Base-by-base conservation (phyloP, 2,113 vertebrate species). In the Takifugu bimaculatus region DNA sequence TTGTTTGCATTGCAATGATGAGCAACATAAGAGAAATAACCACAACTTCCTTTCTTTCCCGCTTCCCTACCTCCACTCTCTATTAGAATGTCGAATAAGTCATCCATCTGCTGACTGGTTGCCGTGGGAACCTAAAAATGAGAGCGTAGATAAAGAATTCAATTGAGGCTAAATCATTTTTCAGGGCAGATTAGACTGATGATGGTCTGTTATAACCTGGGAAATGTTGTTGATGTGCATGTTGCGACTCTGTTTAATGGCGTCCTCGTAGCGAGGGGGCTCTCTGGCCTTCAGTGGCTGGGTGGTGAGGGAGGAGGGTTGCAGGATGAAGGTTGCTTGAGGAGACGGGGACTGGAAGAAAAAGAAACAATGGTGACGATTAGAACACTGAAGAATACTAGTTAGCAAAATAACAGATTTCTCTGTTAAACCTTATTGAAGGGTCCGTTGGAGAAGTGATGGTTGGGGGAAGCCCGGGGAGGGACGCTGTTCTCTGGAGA, bases 21-120 rank as follows among this genome's bases (percentile, higher is more conserved):
- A 48, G 14, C 2, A n/a, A 5, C 5, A 15, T 48, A 1, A 15
- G 2, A n/a, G 11, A 4, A 15, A 47, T 12, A 25, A 51, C 48
- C n/a, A 51, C 13, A 29, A 15, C 15, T 47, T 47, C 4, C 14
- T 12, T 13, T 53, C 50, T 26, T 11, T 13, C 26, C 6, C 10
- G 32, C 20, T 45, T 57, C 61, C 72, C 84, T 63, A 99, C 97
- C 97, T 93, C 97, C 97, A 0, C 95, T 99, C 81, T 98, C 93
- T 81, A 99, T 98, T 65, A 99, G 96, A 74, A 99, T 97, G 78
- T 98, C 97, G 51, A 99, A 99, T 75, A 99, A 91, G 80, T 99
- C 97, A 14, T 98, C 97, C 97, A 99, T 99, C 82, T 99, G 96
- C 87, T 99, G 97, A 79, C 97, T 99, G 73, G 94, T 94, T 10